Evolutionary conservation across 2,888 invertebrate species (phyloP).

Genomic region (Meganola albula): DNA sequence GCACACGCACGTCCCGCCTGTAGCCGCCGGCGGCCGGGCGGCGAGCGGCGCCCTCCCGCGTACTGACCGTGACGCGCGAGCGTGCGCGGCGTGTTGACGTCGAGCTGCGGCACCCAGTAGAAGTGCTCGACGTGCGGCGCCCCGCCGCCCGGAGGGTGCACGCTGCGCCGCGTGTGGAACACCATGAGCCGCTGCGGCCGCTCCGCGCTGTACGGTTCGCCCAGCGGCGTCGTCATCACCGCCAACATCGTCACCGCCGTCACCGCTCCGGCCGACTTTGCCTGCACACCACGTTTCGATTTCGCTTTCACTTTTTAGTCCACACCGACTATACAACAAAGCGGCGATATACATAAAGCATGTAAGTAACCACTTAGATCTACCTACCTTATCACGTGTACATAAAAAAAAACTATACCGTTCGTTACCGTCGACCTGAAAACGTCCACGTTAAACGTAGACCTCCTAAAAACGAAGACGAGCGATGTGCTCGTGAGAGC

Average conservation of each 20-base stretch:
- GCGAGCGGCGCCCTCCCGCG: neutral
- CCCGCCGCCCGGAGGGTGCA: constrained; percentile 69
- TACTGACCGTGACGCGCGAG: constrained; percentile 32
- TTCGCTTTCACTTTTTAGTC: too few species aligned
- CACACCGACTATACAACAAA: too few species aligned
- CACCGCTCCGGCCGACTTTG: too few species aligned
- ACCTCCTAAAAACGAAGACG: too few species aligned
- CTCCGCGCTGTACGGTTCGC: constrained; percentile 80
- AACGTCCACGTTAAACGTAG: too few species aligned
- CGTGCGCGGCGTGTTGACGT: constrained; percentile 82
- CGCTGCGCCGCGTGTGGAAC: constrained; percentile 79
- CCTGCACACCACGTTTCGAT: too few species aligned
- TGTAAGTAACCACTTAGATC: too few species aligned
- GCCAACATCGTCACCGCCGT: constrained; percentile 32
- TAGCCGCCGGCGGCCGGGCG: neutral
- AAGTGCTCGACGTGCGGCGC: constrained; percentile 37
- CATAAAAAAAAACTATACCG: too few species aligned
- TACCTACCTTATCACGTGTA: too few species aligned
- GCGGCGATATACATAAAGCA: too few species aligned
- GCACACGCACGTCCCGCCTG: neutral
- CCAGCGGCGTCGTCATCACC: constrained; percentile 49
- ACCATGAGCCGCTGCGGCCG: constrained; percentile 85
- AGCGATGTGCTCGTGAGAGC: too few species aligned
- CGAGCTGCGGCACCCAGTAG: constrained; percentile 86
- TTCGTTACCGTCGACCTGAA: too few species aligned